Evolutionary conservation across 1,140 invertebrate genomes (phyloP).

Genomic region (Lepidurus apus): DNA sequence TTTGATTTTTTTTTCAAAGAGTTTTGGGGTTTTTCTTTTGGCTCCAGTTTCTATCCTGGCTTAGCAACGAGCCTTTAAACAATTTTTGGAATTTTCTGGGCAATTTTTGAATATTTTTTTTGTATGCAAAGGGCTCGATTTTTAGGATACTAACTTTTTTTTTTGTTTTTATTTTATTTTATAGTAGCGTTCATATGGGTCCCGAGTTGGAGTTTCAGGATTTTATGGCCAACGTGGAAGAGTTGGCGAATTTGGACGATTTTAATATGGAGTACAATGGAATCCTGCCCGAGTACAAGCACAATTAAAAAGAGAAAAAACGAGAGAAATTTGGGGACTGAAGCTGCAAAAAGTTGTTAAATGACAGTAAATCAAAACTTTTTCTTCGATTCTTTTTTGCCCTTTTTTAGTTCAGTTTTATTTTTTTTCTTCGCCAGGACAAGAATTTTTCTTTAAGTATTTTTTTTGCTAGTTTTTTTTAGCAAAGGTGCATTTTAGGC

Average conservation of each 20-base stretch:
- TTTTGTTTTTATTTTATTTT: neutral
- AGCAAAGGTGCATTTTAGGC: no score
- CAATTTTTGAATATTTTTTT: neutral
- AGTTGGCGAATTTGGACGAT: conserved; percentile 26
- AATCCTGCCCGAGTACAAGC: conserved; percentile 16
- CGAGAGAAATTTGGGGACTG: neutral
- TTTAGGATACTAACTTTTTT: conserved; percentile 22
- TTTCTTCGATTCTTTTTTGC: neutral
- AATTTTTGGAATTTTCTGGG: neutral
- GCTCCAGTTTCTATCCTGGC: conserved; percentile 33
- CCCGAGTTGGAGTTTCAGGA: conserved; percentile 27
- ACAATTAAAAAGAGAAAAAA: conserved; percentile 16
- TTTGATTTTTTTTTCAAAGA: conserved; percentile 12
- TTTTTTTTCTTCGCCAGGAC: no score
- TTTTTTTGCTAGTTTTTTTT: no score
- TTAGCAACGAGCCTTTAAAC: conserved; percentile 21
- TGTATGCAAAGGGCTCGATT: conserved; percentile 30
- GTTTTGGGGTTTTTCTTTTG: neutral
- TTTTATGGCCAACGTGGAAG: conserved; percentile 29
- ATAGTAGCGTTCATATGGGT: neutral
- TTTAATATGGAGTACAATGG: conserved; percentile 30
- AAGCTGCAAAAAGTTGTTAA: neutral
- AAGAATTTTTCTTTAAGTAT: no score
- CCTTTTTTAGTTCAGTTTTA: no score
- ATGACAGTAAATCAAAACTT: neutral